Base-by-base conservation (phyloP, 2,888 invertebrate species). In the Drosophila limbata region DNA sequence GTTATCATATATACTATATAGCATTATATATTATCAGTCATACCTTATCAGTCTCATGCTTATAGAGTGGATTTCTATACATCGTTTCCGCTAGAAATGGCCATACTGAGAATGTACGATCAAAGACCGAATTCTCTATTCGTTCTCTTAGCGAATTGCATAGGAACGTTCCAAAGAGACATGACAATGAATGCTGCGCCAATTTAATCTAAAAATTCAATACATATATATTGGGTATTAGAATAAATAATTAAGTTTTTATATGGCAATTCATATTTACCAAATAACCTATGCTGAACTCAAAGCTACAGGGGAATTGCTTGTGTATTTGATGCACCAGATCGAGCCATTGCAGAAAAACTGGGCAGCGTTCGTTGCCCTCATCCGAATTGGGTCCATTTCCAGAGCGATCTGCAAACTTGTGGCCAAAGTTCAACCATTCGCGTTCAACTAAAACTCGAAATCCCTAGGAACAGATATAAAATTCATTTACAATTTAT, bases 391-490 rank as follows among this genome's bases (percentile, higher is more conserved):
- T 96, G 44, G 96, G 95, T 39, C 95, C 95, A 89, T 96, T 96
- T 0, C 97, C 96, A 92, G 98, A 98, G 55, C 99, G 95, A 93
- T 99, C 99, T 6, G 97, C 97, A 93, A 99, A 99, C 93, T 99
- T 99, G 93, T 99, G 99, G 0, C 99, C 99, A 93, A 97, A 99
- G 91, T 97, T 98, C 40, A 99, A 93, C 99, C 99, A 99, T 92
- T 99, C 99, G 67, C 98, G 95, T 93, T 99, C 98, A 62, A 99
- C 96, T 63, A 99, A 94, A 56, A 97, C 94, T 90, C 97, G 96
- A 93, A 99, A 99, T 71, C 98, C 99, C 97, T 98, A 92, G 4
- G 92, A 52, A 66, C 28, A 5, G 15, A 44, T 2, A 13, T 4
- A n/a, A 39, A 37, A 31, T 33, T 33, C 13, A 11, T 13, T 17